Evolutionary conservation across 2,888 invertebrate genomes (phyloP).

Genomic region (Pseudolycoriella hygida): DNA sequence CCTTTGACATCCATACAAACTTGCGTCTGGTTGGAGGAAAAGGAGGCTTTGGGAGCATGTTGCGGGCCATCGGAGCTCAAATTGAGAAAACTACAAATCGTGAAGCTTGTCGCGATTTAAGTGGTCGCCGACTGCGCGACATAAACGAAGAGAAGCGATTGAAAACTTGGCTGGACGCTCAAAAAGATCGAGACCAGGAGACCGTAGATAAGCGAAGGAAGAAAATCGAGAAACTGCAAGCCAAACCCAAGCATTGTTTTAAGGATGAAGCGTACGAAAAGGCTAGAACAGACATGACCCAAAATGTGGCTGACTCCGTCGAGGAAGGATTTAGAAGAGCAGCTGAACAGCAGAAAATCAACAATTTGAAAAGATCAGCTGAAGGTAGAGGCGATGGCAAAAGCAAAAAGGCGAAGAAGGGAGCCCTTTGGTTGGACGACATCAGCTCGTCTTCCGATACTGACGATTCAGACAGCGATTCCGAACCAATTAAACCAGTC

Average conservation of each 20-base stretch:
- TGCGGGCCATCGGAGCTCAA: conserved; percentile 94
- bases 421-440: not conserved
- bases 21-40: conserved; percentile 63
- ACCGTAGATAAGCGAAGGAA: conserved; percentile 51
- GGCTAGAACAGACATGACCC: conserved; percentile 54
- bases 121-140: conserved; percentile 85
- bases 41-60: conserved; percentile 96
- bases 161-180: conserved; percentile 78
- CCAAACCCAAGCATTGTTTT: conserved; percentile 72
- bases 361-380: not conserved
- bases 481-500: too few species aligned
- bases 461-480: not conserved
- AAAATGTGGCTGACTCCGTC: conserved; percentile 69
- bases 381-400: not conserved
- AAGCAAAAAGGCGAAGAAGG: not conserved
- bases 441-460: not conserved
- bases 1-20: conserved; percentile 30
- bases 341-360: not conserved
- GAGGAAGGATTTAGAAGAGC: conserved; percentile 60
- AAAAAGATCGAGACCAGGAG: conserved; percentile 68
- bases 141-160: conserved; percentile 92
- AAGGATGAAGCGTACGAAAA: conserved; percentile 65
- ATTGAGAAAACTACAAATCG: conserved; percentile 96
- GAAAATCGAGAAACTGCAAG: conserved; percentile 58
- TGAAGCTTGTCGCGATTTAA: conserved; percentile 91